Base-by-base conservation (phyloP, 2,113 vertebrate species). In the Corvus hawaiiensis region DNA sequence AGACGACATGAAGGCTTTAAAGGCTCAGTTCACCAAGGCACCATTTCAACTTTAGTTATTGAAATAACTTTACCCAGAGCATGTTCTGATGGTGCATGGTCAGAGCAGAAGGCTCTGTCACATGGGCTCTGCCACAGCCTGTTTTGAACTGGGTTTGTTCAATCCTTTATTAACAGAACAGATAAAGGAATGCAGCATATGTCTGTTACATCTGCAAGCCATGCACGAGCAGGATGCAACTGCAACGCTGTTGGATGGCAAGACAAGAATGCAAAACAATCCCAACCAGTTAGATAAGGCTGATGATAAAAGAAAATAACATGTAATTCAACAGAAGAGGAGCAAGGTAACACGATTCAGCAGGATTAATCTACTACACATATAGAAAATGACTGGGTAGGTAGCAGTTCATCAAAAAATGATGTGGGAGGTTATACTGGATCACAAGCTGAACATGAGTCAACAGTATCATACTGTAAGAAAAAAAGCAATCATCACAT, bases 361-460 rank as follows among this genome's bases (percentile, higher is more conserved):
- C 22, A 30, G 72, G 67, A 92, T 74, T 94, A 66, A 93, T 90
- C 86, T 86, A 80, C 75, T 54, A 26, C 33, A 75, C 49, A 19
- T 16, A 52, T 0, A 80, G 76, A 92, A 96, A 90, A 86, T 71
- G 52, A 86, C 93, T 90, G 73, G 94, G 93, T 92, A 96, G 93
- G 91, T 86, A 92, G 95, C 88, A 90, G 86, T 61, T 94, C 93
- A 88, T 90, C 68, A 69, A 30, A 90, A 92, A 79, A 69, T 4
- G 2, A 94, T 86, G 96, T 96, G 86, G 96, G 96, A 96, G 67
- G 87, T 93, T 94, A 87, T 72, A 87, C 73, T 91, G 95, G 94
- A 96, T 96, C 94, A 96, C 91, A 95, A 95, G 89, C 91, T 91
- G 93, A 89, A 96, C 84, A 87, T 95, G 95, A 97, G 91, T 95